Base-by-base conservation (phyloP, 2,113 vertebrate genomes). In the Entomyzon cyanotis region DNA sequence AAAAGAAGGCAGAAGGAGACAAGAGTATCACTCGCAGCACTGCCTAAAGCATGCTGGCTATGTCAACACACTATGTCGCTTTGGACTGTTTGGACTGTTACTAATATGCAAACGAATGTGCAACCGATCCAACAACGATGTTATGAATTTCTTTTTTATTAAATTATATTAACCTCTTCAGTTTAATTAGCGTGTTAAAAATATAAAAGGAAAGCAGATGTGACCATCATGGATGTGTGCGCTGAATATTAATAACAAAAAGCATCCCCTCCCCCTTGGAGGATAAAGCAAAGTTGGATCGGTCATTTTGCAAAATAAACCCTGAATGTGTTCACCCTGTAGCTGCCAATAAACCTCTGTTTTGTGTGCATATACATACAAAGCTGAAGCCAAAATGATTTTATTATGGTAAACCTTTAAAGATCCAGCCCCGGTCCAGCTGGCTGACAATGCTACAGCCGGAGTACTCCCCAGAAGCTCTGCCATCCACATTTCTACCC, bases 1-100 rank as follows among this genome's bases (percentile, higher is more conserved):
- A 87, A 90, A 87, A 95, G 81, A 41, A 60, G 33, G 83, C 85
- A 96, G 89, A 76, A 91, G 75, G 65, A 95, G 84, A 94, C 87
- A 90, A 90, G 91, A 97, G 95, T 97, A 97, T 98, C 96, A 97
- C 96, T 96, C 92, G 62, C 91, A 98, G 92, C 90, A 91, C 90
- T 97, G 97, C 97, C 97, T 97, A 70, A 87, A 98, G 97, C 98
- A 94, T 70, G 96, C 96, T 97, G 97, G 96, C 96, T 98, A 80
- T 96, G 97, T 96, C 98, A 97, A 98, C 97, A 98, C 95, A 98
- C 97, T 97, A 95, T 93, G 97, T 96, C 23, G 76, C 93, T 92
- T 95, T 86, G 97, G 97, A 97, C 96, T 95, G 96, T 96, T 96
- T 97, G 97, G 96, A 97, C 97, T 94, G 96, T 91, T 96, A 96